Base-by-base conservation (phyloP, 2,888 invertebrate species). In the Lagria hirta region DNA sequence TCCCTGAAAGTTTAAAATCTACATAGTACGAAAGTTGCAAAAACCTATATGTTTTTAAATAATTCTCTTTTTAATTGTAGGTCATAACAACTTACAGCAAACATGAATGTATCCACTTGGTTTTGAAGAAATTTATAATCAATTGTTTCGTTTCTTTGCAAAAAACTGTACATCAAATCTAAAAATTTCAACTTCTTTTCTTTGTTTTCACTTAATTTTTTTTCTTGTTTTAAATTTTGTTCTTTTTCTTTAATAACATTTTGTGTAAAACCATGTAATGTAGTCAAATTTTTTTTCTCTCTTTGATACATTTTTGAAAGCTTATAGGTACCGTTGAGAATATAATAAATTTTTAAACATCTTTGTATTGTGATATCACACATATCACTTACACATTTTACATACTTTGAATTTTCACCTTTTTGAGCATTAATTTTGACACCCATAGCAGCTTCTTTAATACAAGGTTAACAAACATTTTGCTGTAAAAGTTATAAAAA, bases 401-500 rank as follows among this genome's bases (percentile, higher is more conserved):
- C 86, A 63, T 89, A 91, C 51, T 81, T 77, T 0, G 84, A 84
- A 50, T 85, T 77, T 4, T 74, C 73, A 60, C 84, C 73, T 3
- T 73, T 72, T 66, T 91, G 89, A 0, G 89, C 87, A 61, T 86
- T 75, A 0, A 88, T 73, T 15, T 79, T 77, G 5, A 82, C 79
- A 0, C 91, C 92, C 91, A 93, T 93, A 6, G 92, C 86, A 3
- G 88, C 84, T 73, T 92, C 91, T 87, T 10, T 11, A 26, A 26
- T 2, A 34, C 30, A 17, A 7, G 4, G 27, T 27, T 7, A 17
- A 2, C 3, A 12, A 7, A 13, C n/a, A n/a, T n/a, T 12, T 20
- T 13, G 11, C 15, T 17, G 11, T 23, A 24, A 18, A 18, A 20
- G 11, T 29, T 23, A 24, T 26, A n/a, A n/a, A n/a, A n/a, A n/a